Conservation (phyloP, 2,797 vertebrate species). For the Arnoldichthys spilopterus region DNA sequence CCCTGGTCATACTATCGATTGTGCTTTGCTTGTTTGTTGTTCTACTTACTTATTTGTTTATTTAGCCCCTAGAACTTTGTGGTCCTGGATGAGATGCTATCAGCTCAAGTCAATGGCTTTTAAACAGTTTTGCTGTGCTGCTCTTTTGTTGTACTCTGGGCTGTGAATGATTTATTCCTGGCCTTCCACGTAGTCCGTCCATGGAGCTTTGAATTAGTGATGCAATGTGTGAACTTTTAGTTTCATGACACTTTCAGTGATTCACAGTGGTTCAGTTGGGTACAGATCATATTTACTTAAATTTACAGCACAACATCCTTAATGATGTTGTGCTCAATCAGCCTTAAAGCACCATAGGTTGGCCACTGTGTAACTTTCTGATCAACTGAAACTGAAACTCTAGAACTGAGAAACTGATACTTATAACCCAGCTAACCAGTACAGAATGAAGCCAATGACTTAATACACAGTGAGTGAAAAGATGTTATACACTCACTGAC, state of each 20-base stretch:
- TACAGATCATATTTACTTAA: neutral
- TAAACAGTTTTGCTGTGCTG: conserved; percentile 25
- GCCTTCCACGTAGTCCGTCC: neutral
- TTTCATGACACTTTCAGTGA: conserved; percentile 12
- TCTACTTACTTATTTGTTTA: conserved; percentile 59
- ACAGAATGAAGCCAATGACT: neutral
- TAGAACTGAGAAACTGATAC: neutral
- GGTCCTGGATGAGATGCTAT: conserved; percentile 44
- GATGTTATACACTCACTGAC: neutral
- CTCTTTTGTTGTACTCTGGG: conserved; percentile 21
- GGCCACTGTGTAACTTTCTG: too few relatives aligned
- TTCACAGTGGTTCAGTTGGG: neutral
- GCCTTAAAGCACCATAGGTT: too few relatives aligned
- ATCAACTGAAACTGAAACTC: too few relatives aligned
- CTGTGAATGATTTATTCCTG: conserved; percentile 18
- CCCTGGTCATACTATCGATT: conserved; percentile 60
- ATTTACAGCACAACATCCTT: neutral
- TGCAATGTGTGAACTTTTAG: neutral
- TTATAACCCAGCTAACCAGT: too few relatives aligned
- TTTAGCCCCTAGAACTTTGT: conserved; percentile 50
- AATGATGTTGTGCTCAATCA: too few relatives aligned
- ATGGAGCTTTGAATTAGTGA: conserved; percentile 20
- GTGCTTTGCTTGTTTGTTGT: conserved; percentile 53
- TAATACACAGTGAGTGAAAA: neutral
- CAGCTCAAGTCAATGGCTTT: conserved; percentile 54